phyloP scores from a whole-genome alignment of 2,113 vertebrate genomes.

The Montifringilla adamsi region DNA sequence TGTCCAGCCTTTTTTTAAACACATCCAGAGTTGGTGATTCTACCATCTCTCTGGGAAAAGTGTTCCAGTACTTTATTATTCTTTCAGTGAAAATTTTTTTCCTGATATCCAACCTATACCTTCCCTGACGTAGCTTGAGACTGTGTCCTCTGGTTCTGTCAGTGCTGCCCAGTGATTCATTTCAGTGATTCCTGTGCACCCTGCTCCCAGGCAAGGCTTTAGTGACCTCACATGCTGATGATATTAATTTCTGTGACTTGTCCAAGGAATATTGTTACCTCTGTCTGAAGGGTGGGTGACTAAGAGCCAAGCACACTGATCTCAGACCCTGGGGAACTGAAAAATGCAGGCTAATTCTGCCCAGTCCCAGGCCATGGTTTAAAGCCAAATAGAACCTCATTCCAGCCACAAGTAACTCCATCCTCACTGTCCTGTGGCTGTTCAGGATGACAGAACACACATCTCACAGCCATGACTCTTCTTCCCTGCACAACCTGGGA shows the following conservation, averaged over 20 bases:
- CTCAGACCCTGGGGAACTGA: not conserved
- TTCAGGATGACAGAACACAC: not conserved
- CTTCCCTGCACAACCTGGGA: not conserved
- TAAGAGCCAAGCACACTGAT: not conserved
- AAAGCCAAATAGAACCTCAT: not conserved
- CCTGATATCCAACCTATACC: too few species aligned
- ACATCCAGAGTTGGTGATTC: too few species aligned
- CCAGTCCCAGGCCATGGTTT: not conserved
- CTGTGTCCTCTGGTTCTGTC: too few species aligned
- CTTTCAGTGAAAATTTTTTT: too few species aligned
- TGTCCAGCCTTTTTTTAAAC: too few species aligned
- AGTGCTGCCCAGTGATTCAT: too few species aligned
- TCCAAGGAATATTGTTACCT: not conserved
- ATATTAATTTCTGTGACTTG: not conserved
- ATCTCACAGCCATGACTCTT: not conserved
- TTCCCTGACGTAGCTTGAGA: too few species aligned
- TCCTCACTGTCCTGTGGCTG: not conserved
- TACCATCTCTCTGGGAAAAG: too few species aligned
- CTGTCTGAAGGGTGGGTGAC: not conserved
- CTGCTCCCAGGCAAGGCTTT: not conserved
- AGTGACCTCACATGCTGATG: not conserved
- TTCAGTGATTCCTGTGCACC: fast-evolving
- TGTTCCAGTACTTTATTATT: too few species aligned
- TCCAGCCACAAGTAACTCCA: not conserved
- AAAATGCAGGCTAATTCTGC: not conserved